A percentile compares a stretch with the other conserved stretches of the same genome.
Evolutionary conservation across 2,113 vertebrate species (phyloP).

Genomic region (Cettia cetti): DNA sequence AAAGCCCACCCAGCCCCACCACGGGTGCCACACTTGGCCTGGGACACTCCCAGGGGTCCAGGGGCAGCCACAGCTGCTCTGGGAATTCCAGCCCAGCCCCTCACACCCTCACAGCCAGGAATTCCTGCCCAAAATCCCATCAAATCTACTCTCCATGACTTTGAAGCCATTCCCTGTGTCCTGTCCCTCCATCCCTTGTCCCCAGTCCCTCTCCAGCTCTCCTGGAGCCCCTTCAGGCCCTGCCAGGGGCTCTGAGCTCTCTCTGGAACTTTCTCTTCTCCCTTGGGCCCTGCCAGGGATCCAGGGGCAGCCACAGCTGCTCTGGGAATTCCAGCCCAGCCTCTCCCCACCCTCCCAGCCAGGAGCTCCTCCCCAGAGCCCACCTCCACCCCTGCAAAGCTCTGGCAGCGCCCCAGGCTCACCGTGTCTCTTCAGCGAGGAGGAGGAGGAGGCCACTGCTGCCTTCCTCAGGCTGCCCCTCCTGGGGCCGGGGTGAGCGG

Average conservation of each 20-base stretch:
- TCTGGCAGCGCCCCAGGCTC: not conserved
- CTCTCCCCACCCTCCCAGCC: not conserved
- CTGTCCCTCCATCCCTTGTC: too few species aligned
- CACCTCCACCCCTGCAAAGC: rapidly evolving
- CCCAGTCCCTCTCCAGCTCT: too few species aligned
- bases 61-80: not conserved
- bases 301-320: not conserved
- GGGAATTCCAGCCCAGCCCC: not conserved
- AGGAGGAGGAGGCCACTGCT: conserved; percentile 34
- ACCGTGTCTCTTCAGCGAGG: conserved; percentile 69
- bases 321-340: not conserved
- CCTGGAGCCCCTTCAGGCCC: too few species aligned
- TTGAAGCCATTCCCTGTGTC: too few species aligned
- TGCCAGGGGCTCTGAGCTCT: too few species aligned
- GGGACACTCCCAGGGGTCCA: too few species aligned
- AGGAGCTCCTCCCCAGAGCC: not conserved
- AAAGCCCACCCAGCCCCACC: not conserved
- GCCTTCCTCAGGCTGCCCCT: conserved; percentile 68
- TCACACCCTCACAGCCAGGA: not conserved
- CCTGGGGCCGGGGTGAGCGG: conserved; percentile 49
- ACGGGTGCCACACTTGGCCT: too few species aligned
- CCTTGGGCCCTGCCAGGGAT: too few species aligned
- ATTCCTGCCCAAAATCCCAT: not conserved
- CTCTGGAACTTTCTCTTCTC: too few species aligned
- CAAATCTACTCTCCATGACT: too few species aligned